Evolutionary conservation across 2,113 vertebrate genomes (phyloP).

Genomic region (Dipodomys stephensi): DNA sequence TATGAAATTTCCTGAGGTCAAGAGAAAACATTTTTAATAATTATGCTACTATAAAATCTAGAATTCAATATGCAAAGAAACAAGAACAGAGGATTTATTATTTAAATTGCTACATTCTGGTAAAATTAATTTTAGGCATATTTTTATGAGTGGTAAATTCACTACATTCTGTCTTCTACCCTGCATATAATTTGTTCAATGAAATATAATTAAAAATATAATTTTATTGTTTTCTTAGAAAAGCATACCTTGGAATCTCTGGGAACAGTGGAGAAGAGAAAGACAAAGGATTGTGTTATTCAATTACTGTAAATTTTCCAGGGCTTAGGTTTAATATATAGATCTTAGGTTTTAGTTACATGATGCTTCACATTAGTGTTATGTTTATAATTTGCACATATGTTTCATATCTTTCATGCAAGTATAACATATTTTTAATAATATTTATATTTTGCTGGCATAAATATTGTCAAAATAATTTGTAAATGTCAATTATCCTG

Average conservation of each 20-base stretch:
- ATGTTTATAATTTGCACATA: not conserved
- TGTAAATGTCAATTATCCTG: conserved; percentile 13
- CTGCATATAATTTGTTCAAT: not conserved
- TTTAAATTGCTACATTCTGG: not conserved
- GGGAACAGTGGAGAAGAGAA: not conserved
- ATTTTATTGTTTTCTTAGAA: conserved; percentile 3
- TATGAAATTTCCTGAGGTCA: not conserved
- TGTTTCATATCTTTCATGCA: not conserved
- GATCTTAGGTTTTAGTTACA: not conserved
- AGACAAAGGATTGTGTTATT: not conserved
- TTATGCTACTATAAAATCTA: not conserved
- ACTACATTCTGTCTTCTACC: not conserved
- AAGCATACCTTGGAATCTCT: not conserved
- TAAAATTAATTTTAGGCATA: not conserved
- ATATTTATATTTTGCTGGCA: not conserved
- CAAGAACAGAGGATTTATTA: not conserved
- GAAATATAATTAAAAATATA: not conserved
- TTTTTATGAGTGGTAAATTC: conserved; percentile 32
- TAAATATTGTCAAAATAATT: not conserved
- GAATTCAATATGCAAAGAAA: not conserved
- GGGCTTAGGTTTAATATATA: not conserved
- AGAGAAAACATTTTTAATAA: not conserved
- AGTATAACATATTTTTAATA: not conserved
- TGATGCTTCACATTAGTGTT: not conserved
- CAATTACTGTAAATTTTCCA: conserved; percentile 8